Conservation (phyloP, 2,888 invertebrate genomes). For the Tenthredo mesomela region DNA sequence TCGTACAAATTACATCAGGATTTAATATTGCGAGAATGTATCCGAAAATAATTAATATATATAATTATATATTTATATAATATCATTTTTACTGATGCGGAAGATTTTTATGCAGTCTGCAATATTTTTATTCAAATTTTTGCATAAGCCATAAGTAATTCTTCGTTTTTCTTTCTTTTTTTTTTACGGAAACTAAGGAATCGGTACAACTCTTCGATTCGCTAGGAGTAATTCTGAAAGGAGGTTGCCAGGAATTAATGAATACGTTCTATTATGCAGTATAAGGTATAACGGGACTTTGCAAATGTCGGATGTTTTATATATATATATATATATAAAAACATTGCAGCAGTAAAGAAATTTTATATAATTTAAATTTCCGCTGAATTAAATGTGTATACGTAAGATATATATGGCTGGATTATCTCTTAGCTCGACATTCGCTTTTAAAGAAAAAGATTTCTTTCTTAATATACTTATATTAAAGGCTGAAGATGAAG, state of each 20-base stretch:
- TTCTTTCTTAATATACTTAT: background rate
- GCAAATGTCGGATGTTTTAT: background rate
- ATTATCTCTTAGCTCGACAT: slow-evolving; percentile 8
- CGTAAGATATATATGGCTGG: background rate
- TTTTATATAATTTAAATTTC: background rate
- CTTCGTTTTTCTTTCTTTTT: too few species aligned
- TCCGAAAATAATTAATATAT: background rate
- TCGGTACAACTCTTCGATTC: background rate
- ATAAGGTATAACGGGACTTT: background rate
- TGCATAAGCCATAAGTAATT: background rate
- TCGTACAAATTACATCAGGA: background rate
- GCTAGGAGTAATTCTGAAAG: background rate
- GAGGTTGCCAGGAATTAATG: background rate
- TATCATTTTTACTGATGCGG: background rate
- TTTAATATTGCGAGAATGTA: background rate
- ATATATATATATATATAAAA: too few species aligned
- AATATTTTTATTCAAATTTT: background rate
- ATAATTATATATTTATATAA: too few species aligned
- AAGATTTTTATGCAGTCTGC: background rate
- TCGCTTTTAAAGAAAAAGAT: slow-evolving; percentile 8
- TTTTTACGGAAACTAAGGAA: background rate
- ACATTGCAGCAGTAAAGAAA: background rate
- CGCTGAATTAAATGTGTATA: background rate
- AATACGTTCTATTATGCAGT: background rate
- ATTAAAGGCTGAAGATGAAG: background rate